These are phyloP conservation scores for Onychomys leucogaster DNA, from an alignment of 2,797 vertebrate genomes.

Conservation along the genomic window DNA sequence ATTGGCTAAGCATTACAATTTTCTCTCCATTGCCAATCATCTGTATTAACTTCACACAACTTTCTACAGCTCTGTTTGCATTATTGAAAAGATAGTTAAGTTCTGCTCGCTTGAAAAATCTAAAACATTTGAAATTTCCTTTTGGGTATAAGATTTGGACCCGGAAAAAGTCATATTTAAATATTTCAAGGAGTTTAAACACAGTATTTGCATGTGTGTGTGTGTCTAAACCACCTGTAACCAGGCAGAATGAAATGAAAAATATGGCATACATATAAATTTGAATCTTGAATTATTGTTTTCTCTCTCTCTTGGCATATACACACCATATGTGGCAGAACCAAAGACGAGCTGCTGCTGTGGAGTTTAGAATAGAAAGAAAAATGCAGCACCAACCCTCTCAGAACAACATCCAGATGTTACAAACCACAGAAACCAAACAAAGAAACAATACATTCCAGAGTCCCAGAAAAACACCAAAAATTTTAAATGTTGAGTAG, in stretches of 20 bases:
- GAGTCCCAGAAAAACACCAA: conserved; percentile 6
- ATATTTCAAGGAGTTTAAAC: not conserved
- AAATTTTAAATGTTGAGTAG: not conserved
- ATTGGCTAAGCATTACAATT: not conserved
- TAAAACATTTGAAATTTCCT: not conserved
- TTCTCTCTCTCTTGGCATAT: not conserved
- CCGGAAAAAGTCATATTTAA: not conserved
- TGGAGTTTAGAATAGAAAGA: not conserved
- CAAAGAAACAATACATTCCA: not conserved
- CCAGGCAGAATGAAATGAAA: not conserved
- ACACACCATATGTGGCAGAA: not conserved
- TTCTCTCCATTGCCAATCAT: not conserved
- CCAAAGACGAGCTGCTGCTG: not conserved
- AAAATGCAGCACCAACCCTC: not conserved
- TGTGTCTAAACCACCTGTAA: not conserved
- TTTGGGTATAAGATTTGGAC: not conserved
- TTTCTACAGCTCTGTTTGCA: not conserved
- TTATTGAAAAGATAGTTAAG: not conserved
- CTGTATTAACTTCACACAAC: not conserved
- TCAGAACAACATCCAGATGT: not conserved
- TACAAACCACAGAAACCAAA: not conserved
- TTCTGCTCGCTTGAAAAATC: not conserved
- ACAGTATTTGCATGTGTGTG: not conserved
- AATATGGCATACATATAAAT: not conserved
- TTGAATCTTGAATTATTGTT: not conserved